Percentiles rank a stretch among this genome's conserved stretches.
Evolutionary conservation across 1,140 invertebrate genomes (phyloP).

Genomic region (Solen grandis): DNA sequence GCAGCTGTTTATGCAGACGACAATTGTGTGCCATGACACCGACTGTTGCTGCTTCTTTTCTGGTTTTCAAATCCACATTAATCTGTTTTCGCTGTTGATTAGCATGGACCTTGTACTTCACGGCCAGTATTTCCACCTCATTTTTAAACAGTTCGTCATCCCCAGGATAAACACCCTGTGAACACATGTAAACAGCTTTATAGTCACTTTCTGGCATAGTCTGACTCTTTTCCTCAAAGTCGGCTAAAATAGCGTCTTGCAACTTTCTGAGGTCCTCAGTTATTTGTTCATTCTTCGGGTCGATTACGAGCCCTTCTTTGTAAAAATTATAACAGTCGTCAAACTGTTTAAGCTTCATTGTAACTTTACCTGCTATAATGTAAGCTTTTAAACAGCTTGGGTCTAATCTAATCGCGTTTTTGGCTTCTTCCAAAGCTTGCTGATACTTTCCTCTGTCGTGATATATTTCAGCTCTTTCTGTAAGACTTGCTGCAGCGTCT

Average conservation of each 20-base stretch:
- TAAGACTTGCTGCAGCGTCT: no score
- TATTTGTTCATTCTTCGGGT: slow-evolving; percentile 62
- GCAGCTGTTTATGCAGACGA: slow-evolving; percentile 42
- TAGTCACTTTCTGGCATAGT: slow-evolving; percentile 62
- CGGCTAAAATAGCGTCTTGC: slow-evolving; percentile 61
- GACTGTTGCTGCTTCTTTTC: slow-evolving; percentile 59
- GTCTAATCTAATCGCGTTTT: slow-evolving; percentile 46
- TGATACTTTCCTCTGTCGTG: background rate
- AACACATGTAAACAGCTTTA: slow-evolving; percentile 73
- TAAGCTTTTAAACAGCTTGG: slow-evolving; percentile 38
- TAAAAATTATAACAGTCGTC: slow-evolving; percentile 62
- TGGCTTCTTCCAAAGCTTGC: slow-evolving; percentile 57
- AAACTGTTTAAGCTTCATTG: slow-evolving; percentile 51
- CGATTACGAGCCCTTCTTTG: slow-evolving; percentile 61
- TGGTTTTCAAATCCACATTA: slow-evolving; percentile 8
- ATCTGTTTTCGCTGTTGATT: slow-evolving; percentile 4
- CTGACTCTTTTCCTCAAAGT: slow-evolving; percentile 54
- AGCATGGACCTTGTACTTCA: slow-evolving; percentile 69
- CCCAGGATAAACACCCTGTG: slow-evolving; percentile 73
- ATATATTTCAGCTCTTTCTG: slow-evolving; percentile 2
- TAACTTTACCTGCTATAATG: slow-evolving; percentile 58
- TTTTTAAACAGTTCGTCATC: slow-evolving; percentile 69
- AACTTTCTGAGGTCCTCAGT: slow-evolving; percentile 64
- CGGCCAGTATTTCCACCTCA: slow-evolving; percentile 72
- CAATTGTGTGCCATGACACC: slow-evolving; percentile 60